Conservation (phyloP, 2,797 vertebrate species). For the Trematomus bernacchii region DNA sequence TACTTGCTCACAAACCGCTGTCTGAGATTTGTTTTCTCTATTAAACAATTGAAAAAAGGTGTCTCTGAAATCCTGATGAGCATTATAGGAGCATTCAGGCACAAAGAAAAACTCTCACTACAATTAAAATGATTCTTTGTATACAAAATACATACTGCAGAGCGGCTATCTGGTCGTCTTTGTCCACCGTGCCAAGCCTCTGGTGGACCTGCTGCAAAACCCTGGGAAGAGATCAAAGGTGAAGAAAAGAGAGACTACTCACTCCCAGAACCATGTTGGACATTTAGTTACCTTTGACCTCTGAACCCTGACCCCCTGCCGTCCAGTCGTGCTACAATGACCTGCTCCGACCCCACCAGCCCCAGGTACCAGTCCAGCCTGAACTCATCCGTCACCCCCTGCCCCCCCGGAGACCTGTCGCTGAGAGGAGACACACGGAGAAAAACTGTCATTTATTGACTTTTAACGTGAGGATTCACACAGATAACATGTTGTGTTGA, state of each 20-base stretch:
- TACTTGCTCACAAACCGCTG: background rate
- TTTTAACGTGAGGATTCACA: too few species aligned
- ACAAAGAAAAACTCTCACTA: too few species aligned
- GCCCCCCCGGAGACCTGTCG: constrained; percentile 88
- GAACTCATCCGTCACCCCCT: constrained; percentile 92
- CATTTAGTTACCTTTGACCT: constrained; percentile 85
- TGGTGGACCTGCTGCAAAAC: constrained; percentile 90
- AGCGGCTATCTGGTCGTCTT: constrained; percentile 93
- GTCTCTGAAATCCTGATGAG: background rate
- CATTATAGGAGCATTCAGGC: background rate
- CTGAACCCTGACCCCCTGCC: constrained; percentile 94
- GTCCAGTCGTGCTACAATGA: constrained; percentile 93
- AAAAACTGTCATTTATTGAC: too few species aligned
- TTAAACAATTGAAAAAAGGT: background rate
- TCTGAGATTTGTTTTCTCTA: too few species aligned
- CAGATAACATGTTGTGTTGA: too few species aligned
- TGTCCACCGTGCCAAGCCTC: constrained; percentile 90
- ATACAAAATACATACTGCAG: constrained; percentile 86
- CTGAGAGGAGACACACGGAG: constrained; percentile 72
- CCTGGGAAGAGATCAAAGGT: constrained; percentile 58
- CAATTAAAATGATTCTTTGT: too few species aligned
- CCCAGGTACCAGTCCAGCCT: constrained; percentile 92
- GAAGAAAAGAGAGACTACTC: accelerated
- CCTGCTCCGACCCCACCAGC: constrained; percentile 90
- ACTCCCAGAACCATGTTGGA: background rate